Base-by-base conservation (phyloP, 2,113 vertebrate genomes). In the Centropus bengalensis region DNA sequence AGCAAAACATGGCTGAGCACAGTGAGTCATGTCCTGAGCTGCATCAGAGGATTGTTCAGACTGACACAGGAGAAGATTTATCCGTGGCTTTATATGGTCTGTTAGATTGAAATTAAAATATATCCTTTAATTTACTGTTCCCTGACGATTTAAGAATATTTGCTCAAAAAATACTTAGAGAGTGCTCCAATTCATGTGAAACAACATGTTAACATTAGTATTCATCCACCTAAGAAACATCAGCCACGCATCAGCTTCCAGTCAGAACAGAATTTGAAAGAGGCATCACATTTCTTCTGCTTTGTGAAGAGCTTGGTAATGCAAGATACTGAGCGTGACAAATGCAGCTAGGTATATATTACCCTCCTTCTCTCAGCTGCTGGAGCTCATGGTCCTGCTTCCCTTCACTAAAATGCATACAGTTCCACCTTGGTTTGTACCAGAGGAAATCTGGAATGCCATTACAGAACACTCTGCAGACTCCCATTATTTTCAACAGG, bases 391-490 rank as follows among this genome's bases (percentile, higher is more conserved):
- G 85, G 78, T 70, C 70, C 55, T 44, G 18, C 40, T 82, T 92
- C 14, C 44, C 56, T 75, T 47, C 18, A 7, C 45, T 86, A 47
- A 86, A 80, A 81, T 18, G 6, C 42, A 16, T 26, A 28, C 22
- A 16, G 24, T 76, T 94, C 93, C 91, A 89, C 95, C 89, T 95
- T 92, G 91, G 30, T 73, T 89, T 92, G 92, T 91, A 87, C 70
- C 0, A 3, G n/a, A 92, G 81, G 49, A 86, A 79, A 79, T 92
- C 74, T 89, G 89, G 86, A 95, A 91, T 93, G 83, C 86, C 89
- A 76, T 82, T 92, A 87, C 27, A 62, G 74, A 92, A 45, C 70
- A 62, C 60, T 87, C 64, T 79, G 51, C 74, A 91, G 82, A 45
- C 77, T 92, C 54, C 62, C 62, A 44, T 92, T 95, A 89, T 96